Percentiles rank a stretch among this genome's conserved stretches.
Evolutionary conservation across 2,797 vertebrate genomes (phyloP).

Genomic region (Odontamblyopus rebecca): DNA sequence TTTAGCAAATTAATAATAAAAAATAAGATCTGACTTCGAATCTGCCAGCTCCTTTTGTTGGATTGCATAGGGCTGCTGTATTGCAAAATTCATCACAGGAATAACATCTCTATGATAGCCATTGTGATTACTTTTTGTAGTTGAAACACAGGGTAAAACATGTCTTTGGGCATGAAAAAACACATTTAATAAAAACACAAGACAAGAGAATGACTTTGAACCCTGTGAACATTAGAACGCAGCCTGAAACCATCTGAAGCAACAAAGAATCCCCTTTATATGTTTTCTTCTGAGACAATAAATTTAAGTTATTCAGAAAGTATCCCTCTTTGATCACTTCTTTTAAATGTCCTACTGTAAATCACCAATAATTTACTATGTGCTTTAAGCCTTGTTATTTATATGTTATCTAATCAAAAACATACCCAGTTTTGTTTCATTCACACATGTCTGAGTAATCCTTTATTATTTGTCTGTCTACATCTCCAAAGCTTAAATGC

Average conservation of each 20-base stretch:
- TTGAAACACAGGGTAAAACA: background rate
- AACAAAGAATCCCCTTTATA: background rate
- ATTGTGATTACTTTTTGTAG: background rate
- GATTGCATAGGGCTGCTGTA: too few species aligned
- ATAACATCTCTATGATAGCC: background rate
- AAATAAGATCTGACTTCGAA: too few species aligned
- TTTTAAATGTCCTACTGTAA: background rate
- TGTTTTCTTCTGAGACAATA: slow-evolving; percentile 13
- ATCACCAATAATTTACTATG: too few species aligned
- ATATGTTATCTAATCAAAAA: too few species aligned
- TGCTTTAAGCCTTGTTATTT: too few species aligned
- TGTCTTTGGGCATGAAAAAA: background rate
- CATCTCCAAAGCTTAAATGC: too few species aligned
- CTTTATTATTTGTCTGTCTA: too few species aligned
- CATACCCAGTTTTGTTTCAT: too few species aligned
- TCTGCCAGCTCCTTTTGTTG: too few species aligned
- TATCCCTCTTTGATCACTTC: background rate
- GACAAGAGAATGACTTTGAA: background rate
- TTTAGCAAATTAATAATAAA: too few species aligned
- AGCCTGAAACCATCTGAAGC: slow-evolving; percentile 30
- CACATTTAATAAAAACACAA: background rate
- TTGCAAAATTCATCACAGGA: background rate
- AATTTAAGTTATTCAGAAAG: slow-evolving; percentile 27
- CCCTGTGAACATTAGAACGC: background rate
- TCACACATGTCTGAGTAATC: too few species aligned